These are phyloP conservation scores for Diadophis punctatus DNA, from an alignment of 2,113 vertebrate species.

Conservation along the genomic window DNA sequence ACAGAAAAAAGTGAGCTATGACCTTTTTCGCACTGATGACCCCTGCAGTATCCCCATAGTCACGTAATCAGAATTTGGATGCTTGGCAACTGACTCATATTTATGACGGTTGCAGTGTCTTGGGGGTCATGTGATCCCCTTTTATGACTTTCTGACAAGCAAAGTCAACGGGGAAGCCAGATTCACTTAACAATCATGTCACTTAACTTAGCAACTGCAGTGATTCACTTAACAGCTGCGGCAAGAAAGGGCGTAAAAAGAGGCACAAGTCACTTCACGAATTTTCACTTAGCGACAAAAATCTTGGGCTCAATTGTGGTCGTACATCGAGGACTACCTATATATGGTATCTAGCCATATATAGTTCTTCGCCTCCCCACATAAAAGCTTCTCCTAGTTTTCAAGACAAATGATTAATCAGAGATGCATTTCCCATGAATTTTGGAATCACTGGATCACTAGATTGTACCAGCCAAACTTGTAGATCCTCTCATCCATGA, in stretches of 20 bases:
- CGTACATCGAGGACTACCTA: not conserved
- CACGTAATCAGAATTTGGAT: not conserved
- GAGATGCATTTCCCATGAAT: not conserved
- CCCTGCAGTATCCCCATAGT: not conserved
- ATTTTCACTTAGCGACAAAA: not conserved
- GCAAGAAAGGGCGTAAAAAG: not conserved
- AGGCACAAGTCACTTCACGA: not conserved
- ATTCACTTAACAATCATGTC: not conserved
- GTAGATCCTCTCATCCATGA: not conserved
- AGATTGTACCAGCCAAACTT: not conserved
- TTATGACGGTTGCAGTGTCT: not conserved
- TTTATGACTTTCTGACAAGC: not conserved
- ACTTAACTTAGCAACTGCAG: not conserved
- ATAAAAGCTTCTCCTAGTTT: not conserved
- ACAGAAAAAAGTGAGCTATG: not conserved
- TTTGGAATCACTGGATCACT: not conserved
- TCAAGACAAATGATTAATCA: not conserved
- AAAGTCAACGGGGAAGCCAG: not conserved
- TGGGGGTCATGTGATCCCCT: not conserved
- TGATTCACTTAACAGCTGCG: not conserved
- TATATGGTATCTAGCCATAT: not conserved
- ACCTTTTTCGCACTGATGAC: too few species aligned
- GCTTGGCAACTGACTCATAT: not conserved
- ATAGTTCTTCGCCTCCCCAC: not conserved
- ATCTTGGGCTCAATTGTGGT: not conserved